These are phyloP conservation scores for Allolobophora icterica DNA, from an alignment of 2,888 invertebrate genomes.

Conservation along the genomic window DNA sequence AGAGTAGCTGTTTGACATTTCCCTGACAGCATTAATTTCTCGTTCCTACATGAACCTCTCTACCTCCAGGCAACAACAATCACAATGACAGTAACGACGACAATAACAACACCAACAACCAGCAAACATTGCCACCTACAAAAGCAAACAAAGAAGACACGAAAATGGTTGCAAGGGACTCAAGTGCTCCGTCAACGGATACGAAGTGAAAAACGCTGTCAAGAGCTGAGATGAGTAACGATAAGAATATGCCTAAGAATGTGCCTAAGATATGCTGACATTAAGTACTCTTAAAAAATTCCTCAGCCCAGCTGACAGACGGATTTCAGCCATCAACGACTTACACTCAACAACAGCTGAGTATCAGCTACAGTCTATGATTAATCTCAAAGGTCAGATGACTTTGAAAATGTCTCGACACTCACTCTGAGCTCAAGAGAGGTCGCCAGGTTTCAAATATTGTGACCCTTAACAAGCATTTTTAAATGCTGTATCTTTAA, in stretches of 20 bases:
- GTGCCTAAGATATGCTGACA: too few species aligned
- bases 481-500: background rate
- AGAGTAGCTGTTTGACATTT: background rate
- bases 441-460: background rate
- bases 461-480: background rate
- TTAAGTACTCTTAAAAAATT: background rate
- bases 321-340: background rate
- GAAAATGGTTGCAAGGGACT: conserved; percentile 1
- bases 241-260: background rate
- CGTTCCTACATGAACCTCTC: background rate
- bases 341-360: background rate
- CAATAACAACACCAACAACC: background rate
- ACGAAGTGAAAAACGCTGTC: background rate
- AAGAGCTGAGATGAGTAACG: background rate
- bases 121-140: background rate
- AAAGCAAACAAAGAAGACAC: background rate
- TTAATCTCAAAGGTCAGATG: background rate
- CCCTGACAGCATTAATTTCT: background rate
- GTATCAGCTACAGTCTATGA: background rate
- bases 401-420: background rate
- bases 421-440: background rate
- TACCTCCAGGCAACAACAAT: background rate
- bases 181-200: background rate
- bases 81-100: background rate
- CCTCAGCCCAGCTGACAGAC: background rate